Conservation (phyloP, 2,888 invertebrate species). For the Melanostoma scalare region DNA sequence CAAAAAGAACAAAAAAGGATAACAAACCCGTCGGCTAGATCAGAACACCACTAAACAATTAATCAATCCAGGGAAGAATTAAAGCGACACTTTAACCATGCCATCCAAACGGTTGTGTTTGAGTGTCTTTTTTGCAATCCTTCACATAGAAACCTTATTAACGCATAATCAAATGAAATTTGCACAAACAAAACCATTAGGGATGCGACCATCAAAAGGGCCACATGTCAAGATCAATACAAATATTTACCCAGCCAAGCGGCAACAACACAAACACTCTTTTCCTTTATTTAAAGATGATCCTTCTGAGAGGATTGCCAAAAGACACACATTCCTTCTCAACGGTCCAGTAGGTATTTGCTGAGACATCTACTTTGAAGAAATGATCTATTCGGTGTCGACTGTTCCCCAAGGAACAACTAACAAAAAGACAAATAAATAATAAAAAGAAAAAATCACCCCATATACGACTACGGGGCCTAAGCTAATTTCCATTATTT, state of each 20-base stretch:
- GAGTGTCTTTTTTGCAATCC: slow-evolving; percentile 34
- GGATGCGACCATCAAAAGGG: slow-evolving; percentile 54
- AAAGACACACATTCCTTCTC: slow-evolving; percentile 13
- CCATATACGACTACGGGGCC: slow-evolving; percentile 48
- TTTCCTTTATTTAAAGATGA: slow-evolving; percentile 16
- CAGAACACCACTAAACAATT: slow-evolving; percentile 53
- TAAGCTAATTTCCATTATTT: slow-evolving; percentile 72
- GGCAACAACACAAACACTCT: slow-evolving; percentile 46
- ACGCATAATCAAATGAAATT: slow-evolving; percentile 73
- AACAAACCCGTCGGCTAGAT: slow-evolving; percentile 66
- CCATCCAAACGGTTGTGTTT: slow-evolving; percentile 25
- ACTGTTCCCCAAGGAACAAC: slow-evolving; percentile 42
- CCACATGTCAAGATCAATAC: slow-evolving; percentile 75
- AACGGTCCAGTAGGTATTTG: slow-evolving; percentile 50
- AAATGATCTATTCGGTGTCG: slow-evolving; percentile 70
- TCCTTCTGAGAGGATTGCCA: slow-evolving; percentile 37
- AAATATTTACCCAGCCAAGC: slow-evolving; percentile 74
- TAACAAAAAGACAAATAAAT: slow-evolving; percentile 29
- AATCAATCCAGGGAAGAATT: slow-evolving; percentile 50
- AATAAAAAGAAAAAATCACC: slow-evolving; percentile 39
- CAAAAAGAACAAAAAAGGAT: slow-evolving; percentile 31
- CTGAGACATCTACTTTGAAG: slow-evolving; percentile 45
- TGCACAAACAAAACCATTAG: slow-evolving; percentile 74
- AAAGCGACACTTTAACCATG: not conserved
- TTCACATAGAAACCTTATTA: slow-evolving; percentile 65